These are phyloP conservation scores for Cephus spinipes DNA, from an alignment of 2,888 invertebrate genomes.

Conservation along the genomic window DNA sequence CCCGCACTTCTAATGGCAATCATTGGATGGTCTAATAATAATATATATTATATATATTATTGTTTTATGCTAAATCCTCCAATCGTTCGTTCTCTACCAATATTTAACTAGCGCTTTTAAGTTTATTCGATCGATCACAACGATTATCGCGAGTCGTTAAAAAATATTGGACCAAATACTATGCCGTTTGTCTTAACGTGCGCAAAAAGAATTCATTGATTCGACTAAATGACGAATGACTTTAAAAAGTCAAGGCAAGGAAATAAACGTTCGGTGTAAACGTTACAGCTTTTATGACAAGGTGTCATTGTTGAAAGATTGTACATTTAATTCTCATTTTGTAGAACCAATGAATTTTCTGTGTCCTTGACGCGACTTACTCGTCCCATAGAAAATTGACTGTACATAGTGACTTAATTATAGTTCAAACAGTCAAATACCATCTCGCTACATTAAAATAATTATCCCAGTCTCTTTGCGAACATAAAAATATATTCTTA, in stretches of 20 bases:
- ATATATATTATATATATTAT: slow-evolving; percentile 18
- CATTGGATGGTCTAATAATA: slow-evolving; percentile 12
- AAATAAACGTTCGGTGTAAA: not conserved
- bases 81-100: not conserved
- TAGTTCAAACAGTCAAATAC: slow-evolving; percentile 9
- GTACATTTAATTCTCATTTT: not conserved
- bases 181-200: not conserved
- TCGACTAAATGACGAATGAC: not conserved
- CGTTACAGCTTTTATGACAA: not conserved
- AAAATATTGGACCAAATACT: slow-evolving; percentile 5
- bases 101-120: not conserved
- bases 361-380: not conserved
- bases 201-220: not conserved
- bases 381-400: slow-evolving; percentile 10
- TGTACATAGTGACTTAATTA: slow-evolving; percentile 22
- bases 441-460: slow-evolving; percentile 26
- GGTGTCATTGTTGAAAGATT: not conserved
- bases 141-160: not conserved
- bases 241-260: not conserved
- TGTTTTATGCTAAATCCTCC: slow-evolving; percentile 6
- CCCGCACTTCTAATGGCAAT: not conserved
- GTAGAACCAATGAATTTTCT: not conserved
- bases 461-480: slow-evolving; percentile 46
- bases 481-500: slow-evolving; percentile 59
- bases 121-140: not conserved